Base-by-base conservation (phyloP, 2,113 vertebrate species). In the Notothenia rossii region DNA sequence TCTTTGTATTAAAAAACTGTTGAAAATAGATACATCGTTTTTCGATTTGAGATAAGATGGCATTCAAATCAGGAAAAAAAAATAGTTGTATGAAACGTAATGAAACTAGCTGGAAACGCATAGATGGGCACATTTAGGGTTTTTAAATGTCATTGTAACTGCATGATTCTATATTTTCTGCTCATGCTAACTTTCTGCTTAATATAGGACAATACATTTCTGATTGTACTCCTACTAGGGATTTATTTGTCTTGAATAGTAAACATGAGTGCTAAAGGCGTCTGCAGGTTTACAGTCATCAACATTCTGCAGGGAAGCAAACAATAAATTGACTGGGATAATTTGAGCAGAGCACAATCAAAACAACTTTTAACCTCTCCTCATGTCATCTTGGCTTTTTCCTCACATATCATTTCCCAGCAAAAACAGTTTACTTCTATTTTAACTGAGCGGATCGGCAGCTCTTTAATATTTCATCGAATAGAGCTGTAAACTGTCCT, bases 391-490 rank as follows among this genome's bases (percentile, higher is more conserved):
- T 54, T 7, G 29, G 1, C 22, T n/a, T 73, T 66, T 11, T 33
- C 71, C 14, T 61, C 79, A 25, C 56, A 22, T 11, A 7, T 67
- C 64, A 33, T 68, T 75, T 77, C 40, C 10, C 72, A 33, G 20
- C 64, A 25, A 60, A 69, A 62, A 33, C 59, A 54, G 73, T 79
- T 80, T 77, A 56, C n/a, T 66, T 83, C 75, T 81, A 73, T 84
- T 89, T 86, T 87, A 82, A 75, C 68, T 10, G 1, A 51, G 29
- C 7, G 4, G 18, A 76, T 66, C 63, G 62, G 54, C 69, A 56
- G 36, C 70, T 62, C 51, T 59, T 83, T 67, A 82, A 80, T 85
- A 81, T 90, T 90, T 88, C 59, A 88, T 81, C 76, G 13, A 51
- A 59, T 65, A 69, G 67, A 73, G 48, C 75, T 73, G 43, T 22